Percentiles rank a stretch among this genome's conserved stretches.
These are phyloP conservation scores for Lamellibrachia satsuma DNA, from an alignment of 2,888 invertebrate species.

Conservation along the genomic window DNA sequence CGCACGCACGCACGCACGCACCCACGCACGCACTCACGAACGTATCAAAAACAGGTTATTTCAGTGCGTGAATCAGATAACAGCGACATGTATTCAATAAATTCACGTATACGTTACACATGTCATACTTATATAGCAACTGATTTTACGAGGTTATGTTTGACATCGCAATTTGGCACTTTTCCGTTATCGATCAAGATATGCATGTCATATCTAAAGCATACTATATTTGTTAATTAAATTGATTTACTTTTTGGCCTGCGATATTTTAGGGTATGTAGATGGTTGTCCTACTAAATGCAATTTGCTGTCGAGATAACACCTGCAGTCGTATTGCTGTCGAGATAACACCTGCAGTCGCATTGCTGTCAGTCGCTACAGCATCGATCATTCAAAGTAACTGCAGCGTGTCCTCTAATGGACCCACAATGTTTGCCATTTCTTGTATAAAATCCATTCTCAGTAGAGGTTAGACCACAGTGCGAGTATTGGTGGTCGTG, in stretches of 20 bases:
- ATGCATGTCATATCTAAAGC: background rate
- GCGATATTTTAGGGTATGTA: background rate
- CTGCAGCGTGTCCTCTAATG: background rate
- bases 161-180: too few relatives aligned
- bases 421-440: background rate
- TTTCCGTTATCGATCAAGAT: background rate
- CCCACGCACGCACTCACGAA: background rate
- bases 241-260: background rate
- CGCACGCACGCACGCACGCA: background rate
- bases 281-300: background rate
- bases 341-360: background rate
- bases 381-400: background rate
- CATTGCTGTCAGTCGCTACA: constrained; percentile 9
- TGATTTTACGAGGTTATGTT: too few relatives aligned
- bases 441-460: background rate
- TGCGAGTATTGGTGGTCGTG: background rate
- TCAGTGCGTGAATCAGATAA: too few relatives aligned
- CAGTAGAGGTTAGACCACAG: background rate
- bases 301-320: background rate
- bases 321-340: background rate
- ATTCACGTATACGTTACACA: too few relatives aligned
- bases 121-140: too few relatives aligned
- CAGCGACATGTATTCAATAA: too few relatives aligned
- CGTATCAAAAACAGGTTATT: too few relatives aligned
- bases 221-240: background rate